Conservation (phyloP, 2,888 invertebrate species). For the Fragum fragum region DNA sequence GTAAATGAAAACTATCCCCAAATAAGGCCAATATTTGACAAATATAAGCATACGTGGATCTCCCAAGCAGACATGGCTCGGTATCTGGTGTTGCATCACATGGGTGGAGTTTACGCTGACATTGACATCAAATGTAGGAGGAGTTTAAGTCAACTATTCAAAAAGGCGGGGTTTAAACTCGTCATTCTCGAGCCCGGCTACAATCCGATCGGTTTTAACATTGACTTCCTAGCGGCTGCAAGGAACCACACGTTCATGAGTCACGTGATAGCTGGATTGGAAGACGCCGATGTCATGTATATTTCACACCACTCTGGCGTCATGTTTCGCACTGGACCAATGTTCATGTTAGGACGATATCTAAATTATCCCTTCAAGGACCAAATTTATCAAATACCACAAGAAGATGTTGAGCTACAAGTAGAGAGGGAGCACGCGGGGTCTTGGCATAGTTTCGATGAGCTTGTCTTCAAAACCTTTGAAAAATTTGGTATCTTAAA, state of each 20-base stretch:
- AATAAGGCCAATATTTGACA: slow-evolving; percentile 17
- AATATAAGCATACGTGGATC: slow-evolving; percentile 36
- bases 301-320: slow-evolving; percentile 34
- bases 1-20: slow-evolving; percentile 38
- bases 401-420: slow-evolving; percentile 14
- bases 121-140: slow-evolving; percentile 39
- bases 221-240: slow-evolving; percentile 37
- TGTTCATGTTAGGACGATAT: slow-evolving; percentile 46
- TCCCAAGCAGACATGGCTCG: slow-evolving; percentile 44
- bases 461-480: not conserved
- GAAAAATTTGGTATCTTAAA: not conserved
- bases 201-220: slow-evolving; percentile 41
- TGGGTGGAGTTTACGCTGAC: slow-evolving; percentile 45
- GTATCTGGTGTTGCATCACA: slow-evolving; percentile 38
- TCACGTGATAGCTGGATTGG: slow-evolving; percentile 40
- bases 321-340: slow-evolving; percentile 44
- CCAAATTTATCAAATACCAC: slow-evolving; percentile 37
- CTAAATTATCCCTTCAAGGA: slow-evolving; percentile 39
- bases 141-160: slow-evolving; percentile 20
- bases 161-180: slow-evolving; percentile 30
- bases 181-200: slow-evolving; percentile 39
- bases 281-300: slow-evolving; percentile 40
- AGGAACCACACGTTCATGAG: slow-evolving; percentile 42
- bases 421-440: slow-evolving; percentile 7
- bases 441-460: slow-evolving; percentile 38